Percentiles rank a stretch among this genome's conserved stretches.
These are phyloP conservation scores for Heliconius hewitsoni DNA, from an alignment of 1,140 invertebrate species.

Conservation along the genomic window DNA sequence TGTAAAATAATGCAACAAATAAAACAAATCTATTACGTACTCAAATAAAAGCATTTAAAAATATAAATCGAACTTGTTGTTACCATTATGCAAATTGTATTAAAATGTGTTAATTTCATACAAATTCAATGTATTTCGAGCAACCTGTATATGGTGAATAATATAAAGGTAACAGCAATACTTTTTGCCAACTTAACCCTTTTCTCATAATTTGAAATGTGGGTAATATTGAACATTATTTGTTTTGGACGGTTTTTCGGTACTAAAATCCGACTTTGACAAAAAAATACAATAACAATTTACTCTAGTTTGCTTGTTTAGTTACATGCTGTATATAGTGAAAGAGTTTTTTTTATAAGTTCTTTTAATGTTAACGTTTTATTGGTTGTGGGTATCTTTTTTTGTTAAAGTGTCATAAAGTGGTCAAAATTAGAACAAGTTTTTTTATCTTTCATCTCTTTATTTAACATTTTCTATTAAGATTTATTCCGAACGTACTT, in stretches of 20 bases:
- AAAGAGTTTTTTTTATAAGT: not conserved
- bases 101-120: constrained; percentile 6
- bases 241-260: constrained; percentile 36
- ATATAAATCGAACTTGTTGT: not conserved
- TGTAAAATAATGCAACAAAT: too few relatives aligned
- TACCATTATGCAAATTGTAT: not conserved
- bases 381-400: constrained; percentile 6
- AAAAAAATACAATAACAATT: constrained; percentile 12
- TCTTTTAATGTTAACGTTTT: not conserved
- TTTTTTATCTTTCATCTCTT: not conserved
- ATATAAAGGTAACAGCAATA: constrained; percentile 33
- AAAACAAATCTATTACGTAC: not conserved
- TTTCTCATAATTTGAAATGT: constrained; percentile 39
- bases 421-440: not conserved
- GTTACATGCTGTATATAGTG: not conserved
- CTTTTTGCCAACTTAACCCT: constrained; percentile 56
- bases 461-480: not conserved
- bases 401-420: constrained; percentile 7
- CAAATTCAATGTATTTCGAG: constrained; percentile 18
- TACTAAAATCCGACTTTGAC: not conserved
- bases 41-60: not conserved
- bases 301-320: not conserved
- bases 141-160: constrained; percentile 41
- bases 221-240: constrained; percentile 29
- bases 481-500: not conserved